Evolutionary conservation across 2,888 invertebrate species (phyloP), one percentile per base, ranked within the genome.

Genomic region (Nemurella pictetii): DNA sequence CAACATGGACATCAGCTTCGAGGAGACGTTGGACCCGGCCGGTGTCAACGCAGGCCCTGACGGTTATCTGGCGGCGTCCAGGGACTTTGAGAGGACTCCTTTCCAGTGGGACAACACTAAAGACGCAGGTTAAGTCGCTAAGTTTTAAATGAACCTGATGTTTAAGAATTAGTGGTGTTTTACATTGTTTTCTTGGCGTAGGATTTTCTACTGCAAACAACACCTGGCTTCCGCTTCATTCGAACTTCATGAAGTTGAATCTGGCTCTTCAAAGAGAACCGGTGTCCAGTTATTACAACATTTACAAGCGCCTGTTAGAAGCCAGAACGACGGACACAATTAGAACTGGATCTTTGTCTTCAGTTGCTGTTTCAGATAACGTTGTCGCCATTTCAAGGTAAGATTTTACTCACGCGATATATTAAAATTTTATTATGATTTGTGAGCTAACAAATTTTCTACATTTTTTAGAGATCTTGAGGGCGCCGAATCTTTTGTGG

Each of bases 1-100:
- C 88, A 89, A 89, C 0, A 90, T 91, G 72, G 35, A 81, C 80
- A 91, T 95, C 25, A 92, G 92, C 4, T 94, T 93, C 92, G 90
- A 92, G 0, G 92, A 95, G 84, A 94, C 94, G 0, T 89, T 91
- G 0, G 95, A 94, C 90, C 93, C 94, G 0, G 92, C 92, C 1
- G 95, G 94, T 2, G 93, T 93, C 88, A 81, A 81, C 80, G 80
- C 35, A 15, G 80, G 80, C 20, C 36, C 35, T 0, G 80, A 84
- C n/a, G 55, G 27, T 0, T 84, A 84, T 25, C n/a, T 36, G 29
- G 12, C 77, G 12, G 28, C 27, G n/a, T 80, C 80, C 28, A 87
- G 89, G 29, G 88, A 89, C 82, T 88, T 88, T 0, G 87, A 87
- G 36, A 84, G 89, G 83, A 88, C 89, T 2, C 89, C 89, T 0